Evolutionary conservation across 2,113 vertebrate genomes (phyloP), one percentile per base, ranked within the genome.

Genomic region (Hypocryptadius cinnamomeus): DNA sequence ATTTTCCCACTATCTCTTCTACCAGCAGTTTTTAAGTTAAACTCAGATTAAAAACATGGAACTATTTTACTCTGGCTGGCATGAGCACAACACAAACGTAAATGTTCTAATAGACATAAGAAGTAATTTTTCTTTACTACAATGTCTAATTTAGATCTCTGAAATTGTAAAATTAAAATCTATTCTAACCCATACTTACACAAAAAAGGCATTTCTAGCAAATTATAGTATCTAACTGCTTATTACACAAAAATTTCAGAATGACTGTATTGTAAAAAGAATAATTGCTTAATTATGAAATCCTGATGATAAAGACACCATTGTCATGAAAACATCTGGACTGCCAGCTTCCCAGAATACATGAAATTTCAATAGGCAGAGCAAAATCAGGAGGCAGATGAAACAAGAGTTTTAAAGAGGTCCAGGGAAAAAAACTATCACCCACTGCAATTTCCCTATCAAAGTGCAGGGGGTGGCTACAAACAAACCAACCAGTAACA

Each of bases 311-410:
- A 91, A 94, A 93, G 93, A 86, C 87, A 90, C 69, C 33, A 95
- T 96, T 95, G 95, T 88, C 61, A 90, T 60, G 79, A 88, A 95
- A 96, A 96, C 93, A 96, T 91, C 94, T 94, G 95, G 94, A 56
- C 72, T 86, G 82, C 64, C 72, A 95, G 60, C 56, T 56, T 76
- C 85, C 40, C 28, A 84, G 68, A 94, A 83, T 45, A 35, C 44
- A 64, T 30, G 48, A 83, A 90, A 95, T 94, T 91, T 94, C 87
- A 91, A 93, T 53, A 94, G 60, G 60, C 85, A 88, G 82, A 94
- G 65, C 37, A 90, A 90, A 92, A 88, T 48, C 25, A 65, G 56
- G 53, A 86, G 45, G 65, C 82, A 78, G 76, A 91, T 90, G 87
- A 90, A 95, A 85, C 54, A 63, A 39, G 79, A 83, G 59, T 73